phyloP scores from a whole-genome alignment of 2,797 vertebrate species.

The Eulemur coronatus region DNA sequence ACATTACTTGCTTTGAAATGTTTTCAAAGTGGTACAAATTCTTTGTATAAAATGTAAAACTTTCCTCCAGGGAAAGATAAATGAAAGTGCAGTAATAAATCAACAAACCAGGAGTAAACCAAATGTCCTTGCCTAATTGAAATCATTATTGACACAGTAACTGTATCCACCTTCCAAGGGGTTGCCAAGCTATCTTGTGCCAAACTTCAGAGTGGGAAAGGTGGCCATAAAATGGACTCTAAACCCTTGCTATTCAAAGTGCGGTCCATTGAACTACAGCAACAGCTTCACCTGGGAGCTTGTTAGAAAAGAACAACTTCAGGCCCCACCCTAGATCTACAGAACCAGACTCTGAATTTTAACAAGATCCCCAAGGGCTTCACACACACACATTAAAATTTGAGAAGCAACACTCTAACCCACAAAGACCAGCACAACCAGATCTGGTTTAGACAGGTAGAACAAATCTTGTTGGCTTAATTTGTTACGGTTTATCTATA shows the following conservation, averaged over 20 bases:
- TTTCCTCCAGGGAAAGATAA: conserved; percentile 16
- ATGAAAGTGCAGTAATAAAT: neutral
- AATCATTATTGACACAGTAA: neutral
- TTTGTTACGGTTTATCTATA: neutral
- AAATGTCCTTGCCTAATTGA: neutral
- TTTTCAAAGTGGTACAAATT: conserved; percentile 33
- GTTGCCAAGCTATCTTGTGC: neutral
- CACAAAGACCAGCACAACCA: neutral
- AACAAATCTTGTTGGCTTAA: neutral
- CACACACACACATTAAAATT: neutral
- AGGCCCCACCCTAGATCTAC: neutral
- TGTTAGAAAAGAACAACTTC: neutral
- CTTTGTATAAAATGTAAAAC: conserved; percentile 19
- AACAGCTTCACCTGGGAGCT: neutral
- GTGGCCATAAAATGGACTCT: neutral
- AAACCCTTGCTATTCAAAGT: neutral
- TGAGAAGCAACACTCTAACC: neutral
- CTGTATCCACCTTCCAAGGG: neutral
- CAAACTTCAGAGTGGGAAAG: neutral
- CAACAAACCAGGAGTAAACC: neutral
- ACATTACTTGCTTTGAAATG: neutral
- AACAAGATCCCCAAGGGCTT: neutral
- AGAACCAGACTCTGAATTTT: neutral
- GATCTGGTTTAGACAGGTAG: neutral
- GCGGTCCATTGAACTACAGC: neutral